phyloP scores from a whole-genome alignment of 2,888 invertebrate genomes.

The Parnassius orleans region DNA sequence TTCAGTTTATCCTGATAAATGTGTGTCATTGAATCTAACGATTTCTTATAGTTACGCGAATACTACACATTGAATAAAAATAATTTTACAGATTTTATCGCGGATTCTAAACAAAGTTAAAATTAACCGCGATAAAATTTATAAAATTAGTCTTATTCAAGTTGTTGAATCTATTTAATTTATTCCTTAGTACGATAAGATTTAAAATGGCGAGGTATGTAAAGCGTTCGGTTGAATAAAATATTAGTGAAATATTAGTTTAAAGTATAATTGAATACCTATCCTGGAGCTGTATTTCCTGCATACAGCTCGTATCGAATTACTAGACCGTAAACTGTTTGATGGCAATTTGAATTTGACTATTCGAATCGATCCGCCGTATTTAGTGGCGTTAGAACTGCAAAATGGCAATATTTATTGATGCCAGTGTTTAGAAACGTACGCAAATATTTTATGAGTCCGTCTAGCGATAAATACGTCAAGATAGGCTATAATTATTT shows the following conservation, averaged over 20 bases:
- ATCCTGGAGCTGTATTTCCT: constrained; percentile 47
- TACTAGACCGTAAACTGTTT: constrained; percentile 57
- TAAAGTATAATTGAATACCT: constrained; percentile 54
- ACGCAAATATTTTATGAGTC: constrained; percentile 53
- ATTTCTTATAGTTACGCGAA: too few relatives aligned
- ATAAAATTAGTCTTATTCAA: background rate
- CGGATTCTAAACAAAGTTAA: too few relatives aligned
- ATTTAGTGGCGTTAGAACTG: constrained; percentile 43
- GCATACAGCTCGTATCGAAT: constrained; percentile 50
- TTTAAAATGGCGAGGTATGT: constrained; percentile 30
- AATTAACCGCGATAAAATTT: too few relatives aligned
- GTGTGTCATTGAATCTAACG: too few relatives aligned
- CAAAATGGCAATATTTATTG: constrained; percentile 42
- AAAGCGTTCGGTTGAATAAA: constrained; percentile 44
- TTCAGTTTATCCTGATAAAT: too few relatives aligned
- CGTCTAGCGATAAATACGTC: constrained; percentile 46
- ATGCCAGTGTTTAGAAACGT: constrained; percentile 52
- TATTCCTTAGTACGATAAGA: constrained; percentile 34
- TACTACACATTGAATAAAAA: too few relatives aligned
- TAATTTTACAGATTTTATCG: too few relatives aligned
- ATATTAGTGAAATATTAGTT: constrained; percentile 56
- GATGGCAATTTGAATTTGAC: constrained; percentile 59
- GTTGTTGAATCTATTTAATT: constrained; percentile 37
- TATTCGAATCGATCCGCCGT: constrained; percentile 48
- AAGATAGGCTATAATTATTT: constrained; percentile 31